A percentile compares a stretch with the other conserved stretches of the same genome.
phyloP scores from a whole-genome alignment of 2,888 invertebrate species.

The Xanthorhoe designata region DNA sequence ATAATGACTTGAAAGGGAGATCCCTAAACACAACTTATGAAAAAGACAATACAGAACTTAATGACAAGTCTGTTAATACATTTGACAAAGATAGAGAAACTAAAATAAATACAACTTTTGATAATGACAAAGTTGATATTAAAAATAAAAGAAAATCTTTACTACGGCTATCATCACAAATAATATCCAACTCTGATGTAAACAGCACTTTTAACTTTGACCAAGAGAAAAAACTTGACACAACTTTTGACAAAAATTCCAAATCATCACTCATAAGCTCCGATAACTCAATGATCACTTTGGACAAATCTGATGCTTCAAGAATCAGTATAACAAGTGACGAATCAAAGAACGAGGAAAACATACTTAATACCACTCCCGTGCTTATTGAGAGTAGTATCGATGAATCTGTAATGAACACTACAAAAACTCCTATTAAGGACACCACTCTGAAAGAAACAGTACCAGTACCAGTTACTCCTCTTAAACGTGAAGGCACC shows the following conservation, averaged over 20 bases:
- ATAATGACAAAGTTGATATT: conserved; percentile 28
- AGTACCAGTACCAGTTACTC: conserved; percentile 45
- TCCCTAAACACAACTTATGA: conserved; percentile 41
- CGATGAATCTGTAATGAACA: conserved; percentile 57
- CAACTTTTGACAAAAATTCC: conserved; percentile 61
- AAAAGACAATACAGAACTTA: conserved; percentile 22
- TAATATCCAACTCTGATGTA: conserved; percentile 11
- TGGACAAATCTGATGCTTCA: conserved; percentile 60
- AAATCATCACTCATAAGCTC: conserved; percentile 67
- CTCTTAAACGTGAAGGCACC: conserved; percentile 73
- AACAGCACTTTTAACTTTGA: conserved; percentile 44
- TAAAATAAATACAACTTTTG: conserved; percentile 26
- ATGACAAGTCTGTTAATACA: conserved; percentile 13
- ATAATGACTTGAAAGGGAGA: conserved; percentile 21
- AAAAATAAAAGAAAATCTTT: conserved; percentile 23
- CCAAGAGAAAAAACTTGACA: conserved; percentile 49
- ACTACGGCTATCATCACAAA: conserved; percentile 12
- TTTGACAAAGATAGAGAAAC: conserved; percentile 19
- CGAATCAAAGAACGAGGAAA: conserved; percentile 60
- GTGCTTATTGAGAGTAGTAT: conserved; percentile 73
- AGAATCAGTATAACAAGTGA: conserved; percentile 73
- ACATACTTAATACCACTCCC: conserved; percentile 68
- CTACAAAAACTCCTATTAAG: conserved; percentile 21
- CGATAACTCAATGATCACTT: conserved; percentile 55
- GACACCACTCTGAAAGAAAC: conserved; percentile 3